Percentiles rank a stretch among this genome's conserved stretches.
These are phyloP conservation scores for Callochromis pleurospilus DNA, from an alignment of 2,113 vertebrate genomes.

Conservation along the genomic window DNA sequence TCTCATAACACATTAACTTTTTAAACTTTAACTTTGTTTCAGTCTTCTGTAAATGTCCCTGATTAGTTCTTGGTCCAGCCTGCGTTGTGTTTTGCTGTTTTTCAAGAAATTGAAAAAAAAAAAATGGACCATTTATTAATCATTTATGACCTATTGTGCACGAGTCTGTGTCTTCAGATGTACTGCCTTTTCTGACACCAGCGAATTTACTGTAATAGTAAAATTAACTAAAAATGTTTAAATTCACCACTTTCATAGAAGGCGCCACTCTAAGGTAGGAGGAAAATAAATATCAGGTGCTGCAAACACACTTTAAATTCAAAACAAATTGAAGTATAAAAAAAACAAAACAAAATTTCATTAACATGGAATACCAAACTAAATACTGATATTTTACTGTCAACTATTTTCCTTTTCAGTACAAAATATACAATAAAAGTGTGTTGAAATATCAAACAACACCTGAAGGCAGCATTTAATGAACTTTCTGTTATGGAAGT, in stretches of 20 bases:
- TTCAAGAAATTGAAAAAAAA: not conserved
- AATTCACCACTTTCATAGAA: not conserved
- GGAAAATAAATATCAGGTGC: not conserved
- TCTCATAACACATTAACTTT: not conserved
- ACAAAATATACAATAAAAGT: not conserved
- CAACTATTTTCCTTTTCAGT: not conserved
- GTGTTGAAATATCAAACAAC: not conserved
- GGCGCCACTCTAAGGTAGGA: not conserved
- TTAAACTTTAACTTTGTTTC: not conserved
- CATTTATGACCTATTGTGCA: not conserved
- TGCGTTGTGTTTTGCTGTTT: not conserved
- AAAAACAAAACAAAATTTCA: fast-evolving
- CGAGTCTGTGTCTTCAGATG: not conserved
- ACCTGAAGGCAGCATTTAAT: constrained; percentile 12
- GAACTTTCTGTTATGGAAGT: not conserved
- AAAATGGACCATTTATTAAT: not conserved
- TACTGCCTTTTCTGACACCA: not conserved
- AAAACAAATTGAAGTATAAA: not conserved
- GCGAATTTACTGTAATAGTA: not conserved
- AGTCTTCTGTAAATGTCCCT: not conserved
- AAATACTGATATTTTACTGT: not conserved
- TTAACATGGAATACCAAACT: not conserved
- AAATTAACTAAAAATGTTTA: not conserved
- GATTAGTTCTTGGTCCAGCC: not conserved
- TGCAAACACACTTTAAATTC: not conserved